Percentiles rank a stretch among this genome's conserved stretches.
Evolutionary conservation across 2,797 vertebrate species (phyloP).

Genomic region (Mycteria americana): DNA sequence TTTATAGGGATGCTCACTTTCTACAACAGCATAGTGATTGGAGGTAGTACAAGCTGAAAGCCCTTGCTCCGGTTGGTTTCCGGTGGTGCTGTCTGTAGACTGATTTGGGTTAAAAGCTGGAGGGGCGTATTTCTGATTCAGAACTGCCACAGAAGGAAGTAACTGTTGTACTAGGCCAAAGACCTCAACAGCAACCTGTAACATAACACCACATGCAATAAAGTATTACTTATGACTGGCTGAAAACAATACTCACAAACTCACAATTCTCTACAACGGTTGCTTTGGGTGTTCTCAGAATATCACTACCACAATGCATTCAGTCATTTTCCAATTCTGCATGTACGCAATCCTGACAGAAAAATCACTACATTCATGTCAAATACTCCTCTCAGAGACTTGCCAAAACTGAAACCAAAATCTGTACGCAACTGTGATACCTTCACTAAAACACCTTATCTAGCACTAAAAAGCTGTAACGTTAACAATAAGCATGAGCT

Average conservation of each 20-base stretch:
- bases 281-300: neutral
- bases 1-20: slow-evolving; percentile 98
- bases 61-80: slow-evolving; percentile 96
- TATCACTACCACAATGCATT: neutral
- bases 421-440: neutral
- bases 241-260: neutral
- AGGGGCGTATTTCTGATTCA: slow-evolving; percentile 98
- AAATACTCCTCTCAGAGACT: neutral
- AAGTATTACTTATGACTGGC: neutral
- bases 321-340: neutral
- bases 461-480: neutral
- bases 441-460: neutral
- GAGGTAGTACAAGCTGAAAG: slow-evolving; percentile 97
- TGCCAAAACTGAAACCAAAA: neutral
- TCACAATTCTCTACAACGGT: neutral
- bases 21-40: slow-evolving; percentile 93
- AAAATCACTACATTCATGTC: neutral
- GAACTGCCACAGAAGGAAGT: slow-evolving; percentile 92
- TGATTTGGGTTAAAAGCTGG: slow-evolving; percentile 99
- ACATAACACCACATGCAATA: neutral
- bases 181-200: slow-evolving; percentile 96
- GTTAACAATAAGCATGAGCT: neutral
- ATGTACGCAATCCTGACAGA: neutral
- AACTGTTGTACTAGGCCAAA: slow-evolving; percentile 97
- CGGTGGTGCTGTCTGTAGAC: slow-evolving; percentile 98